A percentile compares a stretch with the other conserved stretches of the same genome.
Conservation (phyloP, 2,797 vertebrate genomes). For the Falco concolor region DNA sequence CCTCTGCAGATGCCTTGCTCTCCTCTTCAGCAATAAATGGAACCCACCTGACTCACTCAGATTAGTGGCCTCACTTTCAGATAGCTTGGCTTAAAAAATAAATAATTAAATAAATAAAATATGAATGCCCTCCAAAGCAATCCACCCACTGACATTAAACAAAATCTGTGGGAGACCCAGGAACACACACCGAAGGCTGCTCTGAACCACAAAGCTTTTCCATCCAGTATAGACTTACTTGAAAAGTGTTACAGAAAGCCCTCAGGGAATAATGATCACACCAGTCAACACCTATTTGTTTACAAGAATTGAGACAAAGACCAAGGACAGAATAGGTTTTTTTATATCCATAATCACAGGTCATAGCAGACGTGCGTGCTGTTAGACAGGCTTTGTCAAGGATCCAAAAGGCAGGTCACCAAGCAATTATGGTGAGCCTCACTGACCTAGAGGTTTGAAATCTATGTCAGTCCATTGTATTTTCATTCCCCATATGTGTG, state of each 20-base stretch:
- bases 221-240: background rate
- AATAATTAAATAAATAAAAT: background rate
- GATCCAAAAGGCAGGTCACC: background rate
- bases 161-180: background rate
- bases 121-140: background rate
- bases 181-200: background rate
- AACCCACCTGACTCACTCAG: background rate
- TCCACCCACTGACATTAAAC: background rate
- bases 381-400: background rate
- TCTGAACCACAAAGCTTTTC: background rate
- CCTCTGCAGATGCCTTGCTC: background rate
- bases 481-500: background rate
- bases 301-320: background rate
- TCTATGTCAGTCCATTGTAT: background rate
- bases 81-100: background rate
- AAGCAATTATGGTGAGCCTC: background rate
- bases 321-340: background rate
- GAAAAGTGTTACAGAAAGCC: background rate
- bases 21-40: background rate
- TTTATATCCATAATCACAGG: background rate
- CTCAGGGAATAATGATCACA: background rate
- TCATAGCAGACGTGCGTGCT: background rate
- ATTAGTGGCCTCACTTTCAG: background rate
- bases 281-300: background rate
- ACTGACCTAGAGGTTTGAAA: background rate